phyloP scores from a whole-genome alignment of 2,113 vertebrate species.

The Hippocampus abdominalis region DNA sequence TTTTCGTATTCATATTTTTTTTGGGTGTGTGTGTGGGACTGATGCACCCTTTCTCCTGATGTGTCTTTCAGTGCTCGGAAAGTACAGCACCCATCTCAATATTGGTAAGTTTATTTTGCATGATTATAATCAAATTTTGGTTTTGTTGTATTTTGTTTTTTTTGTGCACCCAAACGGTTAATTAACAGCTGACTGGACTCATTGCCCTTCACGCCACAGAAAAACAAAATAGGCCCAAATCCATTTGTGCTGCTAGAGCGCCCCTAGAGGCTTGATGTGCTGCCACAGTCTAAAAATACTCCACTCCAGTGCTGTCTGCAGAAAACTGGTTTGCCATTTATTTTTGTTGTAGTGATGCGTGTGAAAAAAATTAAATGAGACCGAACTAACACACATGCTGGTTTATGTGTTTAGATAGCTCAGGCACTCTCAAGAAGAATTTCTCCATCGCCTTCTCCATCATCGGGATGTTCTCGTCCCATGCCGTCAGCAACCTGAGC shows the following conservation, averaged over 20 bases:
- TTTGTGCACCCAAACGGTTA: no score
- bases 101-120: constrained; percentile 74
- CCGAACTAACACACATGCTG: background rate
- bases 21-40: background rate
- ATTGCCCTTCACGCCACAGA: background rate
- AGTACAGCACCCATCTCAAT: constrained; percentile 88
- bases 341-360: background rate
- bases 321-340: background rate
- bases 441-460: constrained; percentile 92
- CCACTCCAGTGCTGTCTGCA: background rate
- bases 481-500: constrained; percentile 92
- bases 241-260: background rate
- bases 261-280: background rate
- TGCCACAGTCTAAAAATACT: background rate
- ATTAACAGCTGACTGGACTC: background rate
- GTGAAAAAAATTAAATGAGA: background rate
- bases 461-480: constrained; percentile 97
- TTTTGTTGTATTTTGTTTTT: background rate
- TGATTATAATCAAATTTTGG: background rate
- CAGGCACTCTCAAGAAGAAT: constrained; percentile 84
- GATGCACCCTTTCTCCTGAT: constrained; percentile 11
- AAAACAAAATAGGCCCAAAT: background rate
- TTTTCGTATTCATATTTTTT: no score
- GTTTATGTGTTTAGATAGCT: constrained; percentile 70
- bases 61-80: constrained; percentile 82